Conservation (phyloP, 1,140 invertebrate species). For the Lepidostoma basale region DNA sequence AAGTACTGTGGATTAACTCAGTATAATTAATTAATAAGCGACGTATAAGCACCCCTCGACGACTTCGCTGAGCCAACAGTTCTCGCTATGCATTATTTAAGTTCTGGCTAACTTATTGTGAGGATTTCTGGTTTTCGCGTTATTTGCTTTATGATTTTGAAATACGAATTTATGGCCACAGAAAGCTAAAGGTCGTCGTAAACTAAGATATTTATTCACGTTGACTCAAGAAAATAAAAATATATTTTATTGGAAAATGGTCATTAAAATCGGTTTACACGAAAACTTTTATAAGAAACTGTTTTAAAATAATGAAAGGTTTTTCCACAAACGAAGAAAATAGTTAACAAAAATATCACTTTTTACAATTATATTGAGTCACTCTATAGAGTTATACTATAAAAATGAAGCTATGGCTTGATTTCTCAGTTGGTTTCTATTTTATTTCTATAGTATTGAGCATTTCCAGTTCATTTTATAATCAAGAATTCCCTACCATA, state of each 20-base stretch:
- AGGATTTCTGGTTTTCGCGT: neutral
- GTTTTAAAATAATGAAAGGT: too few relatives aligned
- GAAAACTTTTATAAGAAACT: neutral
- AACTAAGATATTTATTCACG: neutral
- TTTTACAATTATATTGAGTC: too few relatives aligned
- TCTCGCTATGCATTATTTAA: neutral
- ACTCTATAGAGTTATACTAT: too few relatives aligned
- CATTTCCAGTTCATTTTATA: too few relatives aligned
- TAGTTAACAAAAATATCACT: too few relatives aligned
- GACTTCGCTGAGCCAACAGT: neutral
- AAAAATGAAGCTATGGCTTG: too few relatives aligned
- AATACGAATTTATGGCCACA: neutral
- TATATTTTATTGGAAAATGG: neutral
- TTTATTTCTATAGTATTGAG: too few relatives aligned
- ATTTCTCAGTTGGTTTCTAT: too few relatives aligned
- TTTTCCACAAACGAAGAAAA: too few relatives aligned
- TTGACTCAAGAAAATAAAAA: neutral
- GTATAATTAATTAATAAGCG: constrained; percentile 9
- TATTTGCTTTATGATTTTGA: neutral
- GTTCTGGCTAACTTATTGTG: neutral
- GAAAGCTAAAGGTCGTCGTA: neutral
- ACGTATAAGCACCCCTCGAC: neutral
- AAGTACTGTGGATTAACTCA: neutral
- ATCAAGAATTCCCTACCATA: too few relatives aligned
- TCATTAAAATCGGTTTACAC: neutral